Conservation (phyloP, 2,113 vertebrate genomes). For the Drymodes brunneopygia region DNA sequence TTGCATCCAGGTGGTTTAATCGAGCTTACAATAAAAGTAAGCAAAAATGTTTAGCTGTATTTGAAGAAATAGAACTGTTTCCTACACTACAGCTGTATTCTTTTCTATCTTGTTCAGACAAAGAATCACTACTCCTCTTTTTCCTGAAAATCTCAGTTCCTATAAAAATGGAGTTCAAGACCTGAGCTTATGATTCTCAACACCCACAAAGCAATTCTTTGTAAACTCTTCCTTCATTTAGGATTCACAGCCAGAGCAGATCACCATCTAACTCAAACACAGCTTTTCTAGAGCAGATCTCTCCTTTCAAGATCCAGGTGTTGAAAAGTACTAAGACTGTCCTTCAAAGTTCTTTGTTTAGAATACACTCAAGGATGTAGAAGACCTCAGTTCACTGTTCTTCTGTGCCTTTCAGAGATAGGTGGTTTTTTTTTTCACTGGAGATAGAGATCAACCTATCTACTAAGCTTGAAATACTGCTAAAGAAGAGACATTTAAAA, state of each 20-base stretch:
- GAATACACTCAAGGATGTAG: background rate
- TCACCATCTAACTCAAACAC: background rate
- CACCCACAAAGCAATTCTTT: background rate
- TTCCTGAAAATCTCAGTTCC: background rate
- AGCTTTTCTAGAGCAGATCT: background rate
- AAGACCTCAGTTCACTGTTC: background rate
- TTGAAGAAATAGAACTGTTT: background rate
- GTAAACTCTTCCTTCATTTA: background rate
- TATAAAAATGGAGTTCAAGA: background rate
- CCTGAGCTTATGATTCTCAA: background rate
- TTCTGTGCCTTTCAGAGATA: background rate
- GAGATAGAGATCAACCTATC: fast-evolving
- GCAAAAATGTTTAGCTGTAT: background rate
- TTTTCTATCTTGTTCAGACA: background rate
- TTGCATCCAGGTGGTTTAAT: background rate
- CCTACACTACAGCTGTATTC: background rate
- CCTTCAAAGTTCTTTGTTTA: background rate
- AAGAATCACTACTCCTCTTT: background rate
- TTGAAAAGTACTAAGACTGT: background rate
- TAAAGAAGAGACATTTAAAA: background rate
- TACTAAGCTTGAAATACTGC: background rate
- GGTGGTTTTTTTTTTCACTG: background rate
- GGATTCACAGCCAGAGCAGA: background rate
- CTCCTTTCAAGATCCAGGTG: background rate
- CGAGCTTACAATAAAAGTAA: background rate